Base-by-base conservation (phyloP, 2,797 vertebrate genomes). In the Poecilia wingei region DNA sequence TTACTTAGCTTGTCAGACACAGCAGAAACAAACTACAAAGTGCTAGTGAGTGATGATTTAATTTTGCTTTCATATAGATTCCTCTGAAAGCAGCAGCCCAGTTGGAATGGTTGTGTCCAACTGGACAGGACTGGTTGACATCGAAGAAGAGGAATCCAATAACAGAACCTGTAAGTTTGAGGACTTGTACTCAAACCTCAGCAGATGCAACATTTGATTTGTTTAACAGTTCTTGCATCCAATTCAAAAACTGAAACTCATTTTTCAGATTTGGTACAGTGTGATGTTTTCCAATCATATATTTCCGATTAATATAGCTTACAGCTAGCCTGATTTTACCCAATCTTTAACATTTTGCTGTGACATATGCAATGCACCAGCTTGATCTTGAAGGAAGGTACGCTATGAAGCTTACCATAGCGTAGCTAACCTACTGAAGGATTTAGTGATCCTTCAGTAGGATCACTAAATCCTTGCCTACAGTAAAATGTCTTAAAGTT, bases 71-170 rank as follows among this genome's bases (percentile, higher is more conserved):
- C 20, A 16, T 76, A 39, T 80, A 89, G 89, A 25, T 9, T 73
- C 76, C 13, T 76, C 82, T 66, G 79, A 81, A 41, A 77, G 31
- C 33, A 57, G 36, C 5, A 59, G 89, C 2, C 20, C 49, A 25
- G 0, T 8, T 25, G 49, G 20, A 53, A 20, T 20, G 41, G 66
- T 75, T 47, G 81, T 86, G 13, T 90, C 91, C 6, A 95, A 94
- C 88, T 96, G 95, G 95, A 96, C 95, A 0, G 94, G 94, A 72
- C n/a, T 92, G 84, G 92, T 95, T 33, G 94, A 96, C 82, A 86
- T 95, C 1, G 92, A 95, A 46, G 91, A 91, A 57, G 93, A 94
- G 41, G 53, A 69, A 5, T 78, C 79, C 3, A 61, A 81, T 76
- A 76, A 82, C 64, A 76, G 12, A 16, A 16, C 82, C 53, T 84